Percentiles rank a stretch among this genome's conserved stretches.
phyloP scores from a whole-genome alignment of 2,113 vertebrate genomes.

The Picathartes gymnocephalus region DNA sequence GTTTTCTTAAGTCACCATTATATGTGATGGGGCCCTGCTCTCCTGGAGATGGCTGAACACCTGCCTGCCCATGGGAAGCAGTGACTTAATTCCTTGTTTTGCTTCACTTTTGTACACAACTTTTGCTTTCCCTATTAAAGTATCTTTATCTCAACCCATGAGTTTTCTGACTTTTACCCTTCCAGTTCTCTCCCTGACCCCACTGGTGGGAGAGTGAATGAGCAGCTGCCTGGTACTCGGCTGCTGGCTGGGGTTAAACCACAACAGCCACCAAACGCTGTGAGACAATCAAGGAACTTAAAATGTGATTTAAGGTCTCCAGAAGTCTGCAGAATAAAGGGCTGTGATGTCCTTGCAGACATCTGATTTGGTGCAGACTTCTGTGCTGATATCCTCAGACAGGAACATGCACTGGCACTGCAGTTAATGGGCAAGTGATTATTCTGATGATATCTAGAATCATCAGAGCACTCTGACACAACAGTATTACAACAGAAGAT shows the following conservation, averaged over 20 bases:
- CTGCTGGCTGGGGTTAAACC: not conserved
- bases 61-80: not conserved
- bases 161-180: not conserved
- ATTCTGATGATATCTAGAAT: not conserved
- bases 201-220: not conserved
- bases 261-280: not conserved
- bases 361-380: not conserved
- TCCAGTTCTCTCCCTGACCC: not conserved
- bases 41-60: not conserved
- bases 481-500: not conserved
- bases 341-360: not conserved
- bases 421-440: not conserved
- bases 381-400: not conserved
- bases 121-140: not conserved
- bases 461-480: not conserved
- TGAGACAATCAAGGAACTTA: not conserved
- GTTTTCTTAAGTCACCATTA: not conserved
- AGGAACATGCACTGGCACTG: not conserved
- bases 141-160: not conserved
- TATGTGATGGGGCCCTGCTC: not conserved
- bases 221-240: not conserved
- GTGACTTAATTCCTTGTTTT: not conserved
- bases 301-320: not conserved
- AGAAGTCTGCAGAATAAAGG: not conserved
- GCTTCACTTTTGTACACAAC: not conserved